Evolutionary conservation across 2,113 vertebrate genomes (phyloP).

Genomic region (Oceanites oceanicus): DNA sequence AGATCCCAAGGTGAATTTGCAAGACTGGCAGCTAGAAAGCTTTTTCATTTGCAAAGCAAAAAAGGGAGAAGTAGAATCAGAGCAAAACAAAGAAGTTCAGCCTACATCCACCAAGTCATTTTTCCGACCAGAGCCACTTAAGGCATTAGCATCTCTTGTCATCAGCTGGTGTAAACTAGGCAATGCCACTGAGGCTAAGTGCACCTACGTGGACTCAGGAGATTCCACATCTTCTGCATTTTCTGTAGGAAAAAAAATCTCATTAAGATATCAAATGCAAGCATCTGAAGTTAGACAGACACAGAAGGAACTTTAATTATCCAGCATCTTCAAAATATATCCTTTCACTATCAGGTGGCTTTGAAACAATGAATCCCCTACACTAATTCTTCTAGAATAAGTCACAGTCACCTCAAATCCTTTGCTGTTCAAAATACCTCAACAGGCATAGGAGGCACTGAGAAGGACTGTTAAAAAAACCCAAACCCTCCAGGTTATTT

Average conservation of each 20-base stretch:
- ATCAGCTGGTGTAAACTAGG: background rate
- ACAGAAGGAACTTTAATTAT: background rate
- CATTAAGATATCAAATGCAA: background rate
- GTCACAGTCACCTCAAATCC: background rate
- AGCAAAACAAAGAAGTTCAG: background rate
- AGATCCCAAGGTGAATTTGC: slow-evolving; percentile 34
- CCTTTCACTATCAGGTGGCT: background rate
- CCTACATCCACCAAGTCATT: fast-evolving
- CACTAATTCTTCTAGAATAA: background rate
- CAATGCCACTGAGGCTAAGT: background rate
- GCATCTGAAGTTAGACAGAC: background rate
- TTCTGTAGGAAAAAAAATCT: background rate
- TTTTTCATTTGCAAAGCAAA: background rate
- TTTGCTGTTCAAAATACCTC: background rate
- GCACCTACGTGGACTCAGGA: fast-evolving
- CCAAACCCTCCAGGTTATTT: background rate
- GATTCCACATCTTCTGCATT: background rate
- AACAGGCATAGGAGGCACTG: background rate
- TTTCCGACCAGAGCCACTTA: background rate
- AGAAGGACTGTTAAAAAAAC: background rate
- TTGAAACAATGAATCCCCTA: background rate
- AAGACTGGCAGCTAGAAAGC: slow-evolving; percentile 27
- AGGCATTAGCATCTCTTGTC: background rate
- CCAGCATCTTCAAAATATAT: background rate
- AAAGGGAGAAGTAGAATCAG: background rate